Conservation (phyloP, 2,888 invertebrate genomes). For the Pollenia angustigena region DNA sequence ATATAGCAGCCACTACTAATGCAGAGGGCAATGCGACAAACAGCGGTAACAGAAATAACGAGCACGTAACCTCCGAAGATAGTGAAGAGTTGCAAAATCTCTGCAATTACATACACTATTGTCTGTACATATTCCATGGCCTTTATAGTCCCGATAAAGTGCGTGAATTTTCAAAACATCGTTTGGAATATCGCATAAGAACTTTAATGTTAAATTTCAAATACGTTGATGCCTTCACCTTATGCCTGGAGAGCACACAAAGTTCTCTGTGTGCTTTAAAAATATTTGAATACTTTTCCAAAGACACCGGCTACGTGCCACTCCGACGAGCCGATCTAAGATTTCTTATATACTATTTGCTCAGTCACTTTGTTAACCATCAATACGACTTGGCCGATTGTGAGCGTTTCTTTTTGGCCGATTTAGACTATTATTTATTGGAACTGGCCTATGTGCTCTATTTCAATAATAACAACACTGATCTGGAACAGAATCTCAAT, state of each 20-base stretch:
- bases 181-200: conserved; percentile 83
- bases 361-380: conserved; percentile 82
- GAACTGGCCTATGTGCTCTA: conserved; percentile 84
- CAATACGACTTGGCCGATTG: conserved; percentile 82
- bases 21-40: neutral
- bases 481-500: conserved; percentile 82
- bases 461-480: conserved; percentile 83
- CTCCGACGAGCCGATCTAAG: conserved; percentile 83
- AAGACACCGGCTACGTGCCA: conserved; percentile 84
- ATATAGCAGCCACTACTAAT: conserved; percentile 33
- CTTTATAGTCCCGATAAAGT: conserved; percentile 83
- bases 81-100: conserved; percentile 66
- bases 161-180: conserved; percentile 80
- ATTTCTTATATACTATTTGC: conserved; percentile 83
- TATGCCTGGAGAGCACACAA: conserved; percentile 81
- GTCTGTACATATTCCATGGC: conserved; percentile 84
- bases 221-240: conserved; percentile 83
- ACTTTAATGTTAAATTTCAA: conserved; percentile 84
- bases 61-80: conserved; percentile 65
- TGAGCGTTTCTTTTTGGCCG: conserved; percentile 83
- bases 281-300: conserved; percentile 84
- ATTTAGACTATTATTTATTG: conserved; percentile 83
- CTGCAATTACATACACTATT: conserved; percentile 84
- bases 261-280: conserved; percentile 81
- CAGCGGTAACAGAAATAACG: conserved; percentile 14